Percentiles rank a stretch among this genome's conserved stretches.
Evolutionary conservation across 2,888 invertebrate species (phyloP).

Genomic region (Amiota mariae): DNA sequence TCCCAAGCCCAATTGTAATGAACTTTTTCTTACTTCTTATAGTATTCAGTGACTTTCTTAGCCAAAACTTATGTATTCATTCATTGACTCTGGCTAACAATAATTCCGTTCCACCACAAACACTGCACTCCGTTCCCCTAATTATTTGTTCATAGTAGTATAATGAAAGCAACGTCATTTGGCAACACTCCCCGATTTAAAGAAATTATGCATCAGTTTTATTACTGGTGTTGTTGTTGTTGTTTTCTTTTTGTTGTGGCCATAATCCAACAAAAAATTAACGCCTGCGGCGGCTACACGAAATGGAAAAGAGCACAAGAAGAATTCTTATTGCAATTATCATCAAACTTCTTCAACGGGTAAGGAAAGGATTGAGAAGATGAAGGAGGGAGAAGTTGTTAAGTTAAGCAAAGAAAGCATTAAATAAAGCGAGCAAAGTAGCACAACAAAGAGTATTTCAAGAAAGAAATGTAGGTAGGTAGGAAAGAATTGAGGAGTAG

Average conservation of each 20-base stretch:
- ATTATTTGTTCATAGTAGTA: not conserved
- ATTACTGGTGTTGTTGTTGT: not conserved
- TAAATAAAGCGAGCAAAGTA: conserved; percentile 2
- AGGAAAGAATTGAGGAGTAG: conserved; percentile 1
- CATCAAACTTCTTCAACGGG: not conserved
- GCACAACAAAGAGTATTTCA: not conserved
- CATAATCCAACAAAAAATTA: conserved; percentile 22
- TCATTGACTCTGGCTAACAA: too few species aligned
- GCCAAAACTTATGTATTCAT: too few species aligned
- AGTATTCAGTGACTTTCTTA: too few species aligned
- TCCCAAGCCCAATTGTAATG: too few species aligned
- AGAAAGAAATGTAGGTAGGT: not conserved
- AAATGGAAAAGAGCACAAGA: conserved; percentile 2
- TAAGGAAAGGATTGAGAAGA: not conserved
- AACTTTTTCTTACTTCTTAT: too few species aligned
- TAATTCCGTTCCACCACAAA: not conserved
- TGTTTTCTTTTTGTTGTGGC: not conserved
- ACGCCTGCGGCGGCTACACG: conserved; percentile 11
- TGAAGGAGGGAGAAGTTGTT: not conserved
- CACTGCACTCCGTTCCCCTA: not conserved
- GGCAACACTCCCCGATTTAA: conserved; percentile 14
- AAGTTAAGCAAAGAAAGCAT: conserved; percentile 23
- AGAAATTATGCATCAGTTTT: conserved; percentile 23
- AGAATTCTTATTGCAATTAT: conserved; percentile 23
- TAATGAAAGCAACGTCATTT: not conserved